phyloP scores from a whole-genome alignment of 2,888 invertebrate species.

The Drosophila pseudotakahashii region DNA sequence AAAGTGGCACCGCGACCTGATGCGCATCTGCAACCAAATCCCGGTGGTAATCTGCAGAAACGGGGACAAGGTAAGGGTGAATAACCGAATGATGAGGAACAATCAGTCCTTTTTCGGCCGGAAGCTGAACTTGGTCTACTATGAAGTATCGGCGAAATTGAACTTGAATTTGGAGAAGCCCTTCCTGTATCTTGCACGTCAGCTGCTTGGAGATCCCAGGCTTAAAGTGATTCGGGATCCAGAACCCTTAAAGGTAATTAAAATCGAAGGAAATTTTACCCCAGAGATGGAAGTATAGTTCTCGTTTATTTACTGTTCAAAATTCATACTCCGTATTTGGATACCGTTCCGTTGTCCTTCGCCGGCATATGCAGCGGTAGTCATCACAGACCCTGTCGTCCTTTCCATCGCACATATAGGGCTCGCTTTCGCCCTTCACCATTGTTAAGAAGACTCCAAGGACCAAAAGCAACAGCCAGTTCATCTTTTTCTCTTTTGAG shows the following conservation, averaged over 20 bases:
- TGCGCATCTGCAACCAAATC: neutral
- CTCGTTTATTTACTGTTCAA: neutral
- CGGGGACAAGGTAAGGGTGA: accelerated
- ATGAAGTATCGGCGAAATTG: neutral
- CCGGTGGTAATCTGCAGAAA: neutral
- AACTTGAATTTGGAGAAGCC: neutral
- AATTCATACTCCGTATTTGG: neutral
- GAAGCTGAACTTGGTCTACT: neutral
- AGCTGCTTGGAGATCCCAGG: neutral
- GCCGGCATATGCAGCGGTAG: neutral
- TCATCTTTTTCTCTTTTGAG: neutral
- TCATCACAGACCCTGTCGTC: constrained; percentile 7
- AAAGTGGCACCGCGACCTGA: neutral
- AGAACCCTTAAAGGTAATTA: neutral
- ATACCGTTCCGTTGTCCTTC: neutral
- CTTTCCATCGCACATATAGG: constrained; percentile 9
- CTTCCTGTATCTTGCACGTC: neutral
- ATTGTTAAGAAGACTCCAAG: neutral
- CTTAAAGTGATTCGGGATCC: neutral
- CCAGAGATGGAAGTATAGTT: neutral
- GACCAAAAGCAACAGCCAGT: neutral
- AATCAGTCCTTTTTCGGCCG: neutral
- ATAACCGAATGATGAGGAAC: too few species aligned
- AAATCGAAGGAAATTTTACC: neutral
- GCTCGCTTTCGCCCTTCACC: neutral